Evolutionary conservation across 2,797 vertebrate species (phyloP).

Genomic region (Knipowitschia caucasica): DNA sequence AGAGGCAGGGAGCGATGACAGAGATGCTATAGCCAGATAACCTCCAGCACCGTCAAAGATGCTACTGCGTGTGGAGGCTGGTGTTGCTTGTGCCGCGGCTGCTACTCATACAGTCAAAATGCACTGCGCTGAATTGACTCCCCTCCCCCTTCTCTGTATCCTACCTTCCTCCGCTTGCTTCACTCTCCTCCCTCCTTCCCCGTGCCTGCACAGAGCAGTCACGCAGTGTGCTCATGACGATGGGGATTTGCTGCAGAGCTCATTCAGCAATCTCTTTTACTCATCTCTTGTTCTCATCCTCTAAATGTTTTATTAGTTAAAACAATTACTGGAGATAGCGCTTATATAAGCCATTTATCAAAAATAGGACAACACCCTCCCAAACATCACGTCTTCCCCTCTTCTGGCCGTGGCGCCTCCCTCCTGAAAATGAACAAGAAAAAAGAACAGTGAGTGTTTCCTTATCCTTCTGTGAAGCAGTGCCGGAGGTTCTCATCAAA

Average conservation of each 20-base stretch:
- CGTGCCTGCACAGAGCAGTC: constrained; percentile 67
- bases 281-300: constrained; percentile 8
- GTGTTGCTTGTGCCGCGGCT: constrained; percentile 53
- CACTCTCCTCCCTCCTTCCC: constrained; percentile 50
- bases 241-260: constrained; percentile 71
- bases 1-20: constrained; percentile 26
- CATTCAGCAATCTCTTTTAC: constrained; percentile 31
- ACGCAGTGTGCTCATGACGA: constrained; percentile 69
- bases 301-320: constrained; percentile 8
- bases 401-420: constrained; percentile 43
- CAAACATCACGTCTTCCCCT: constrained; percentile 28
- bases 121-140: constrained; percentile 66
- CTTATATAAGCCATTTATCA: constrained; percentile 23
- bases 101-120: constrained; percentile 69
- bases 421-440: constrained; percentile 46
- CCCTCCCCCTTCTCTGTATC: constrained; percentile 57
- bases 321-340: constrained; percentile 23
- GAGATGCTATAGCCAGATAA: constrained; percentile 50
- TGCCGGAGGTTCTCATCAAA: constrained; percentile 1
- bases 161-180: constrained; percentile 50
- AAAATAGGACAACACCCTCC: constrained; percentile 32
- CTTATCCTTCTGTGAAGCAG: not conserved
- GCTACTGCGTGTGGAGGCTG: constrained; percentile 71
- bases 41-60: constrained; percentile 61
- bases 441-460: constrained; percentile 26